Evolutionary conservation across 2,797 vertebrate genomes (phyloP).

Genomic region (Amblyraja radiata): DNA sequence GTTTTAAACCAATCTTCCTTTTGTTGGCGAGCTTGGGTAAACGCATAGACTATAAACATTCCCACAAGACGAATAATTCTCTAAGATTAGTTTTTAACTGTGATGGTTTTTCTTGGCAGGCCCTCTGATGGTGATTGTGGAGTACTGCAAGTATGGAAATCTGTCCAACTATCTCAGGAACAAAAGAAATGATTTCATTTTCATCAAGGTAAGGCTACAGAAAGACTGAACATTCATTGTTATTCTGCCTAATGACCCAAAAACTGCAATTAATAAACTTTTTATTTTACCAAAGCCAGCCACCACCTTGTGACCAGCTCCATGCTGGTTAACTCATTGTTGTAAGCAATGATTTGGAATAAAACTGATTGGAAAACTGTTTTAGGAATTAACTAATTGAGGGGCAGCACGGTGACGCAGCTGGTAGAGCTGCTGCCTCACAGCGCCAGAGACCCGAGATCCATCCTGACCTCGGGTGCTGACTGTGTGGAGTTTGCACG

Average conservation of each 20-base stretch:
- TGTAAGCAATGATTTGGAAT: neutral
- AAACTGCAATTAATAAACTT: neutral
- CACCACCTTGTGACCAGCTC: neutral
- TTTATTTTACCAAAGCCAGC: neutral
- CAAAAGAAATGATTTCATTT: constrained; percentile 79
- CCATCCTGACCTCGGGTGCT: no score
- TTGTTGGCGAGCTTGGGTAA: neutral
- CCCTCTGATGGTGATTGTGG: constrained; percentile 90
- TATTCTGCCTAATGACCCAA: neutral
- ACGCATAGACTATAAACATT: neutral
- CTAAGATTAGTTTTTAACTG: neutral
- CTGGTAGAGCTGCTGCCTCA: no score
- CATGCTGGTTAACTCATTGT: neutral
- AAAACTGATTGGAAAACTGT: neutral
- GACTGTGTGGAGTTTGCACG: no score
- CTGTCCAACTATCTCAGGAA: constrained; percentile 80
- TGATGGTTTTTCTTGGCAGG: constrained; percentile 52
- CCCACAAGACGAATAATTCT: neutral
- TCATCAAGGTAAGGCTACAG: constrained; percentile 71
- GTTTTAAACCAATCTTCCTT: neutral
- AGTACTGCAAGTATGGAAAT: constrained; percentile 91
- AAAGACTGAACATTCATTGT: neutral
- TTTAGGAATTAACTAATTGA: no score
- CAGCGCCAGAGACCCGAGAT: no score
- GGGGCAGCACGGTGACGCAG: no score